phyloP scores from a whole-genome alignment of 1,140 invertebrate genomes.

The Rhyacophila brunnea region DNA sequence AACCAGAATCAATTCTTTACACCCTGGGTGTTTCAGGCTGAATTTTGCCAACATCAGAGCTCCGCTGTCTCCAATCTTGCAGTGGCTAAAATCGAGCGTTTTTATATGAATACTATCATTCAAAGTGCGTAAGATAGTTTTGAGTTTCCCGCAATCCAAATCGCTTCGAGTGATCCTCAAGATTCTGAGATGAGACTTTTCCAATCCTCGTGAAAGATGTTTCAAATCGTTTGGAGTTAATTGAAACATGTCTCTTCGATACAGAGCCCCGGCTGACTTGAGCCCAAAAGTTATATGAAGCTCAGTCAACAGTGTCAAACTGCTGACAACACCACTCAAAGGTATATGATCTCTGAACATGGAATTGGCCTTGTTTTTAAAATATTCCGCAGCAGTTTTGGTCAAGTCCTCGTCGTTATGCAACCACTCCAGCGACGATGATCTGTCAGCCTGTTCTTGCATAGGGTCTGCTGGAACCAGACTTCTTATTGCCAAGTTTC shows the following conservation, averaged over 20 bases:
- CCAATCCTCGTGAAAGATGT: constrained; percentile 2
- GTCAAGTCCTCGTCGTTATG: background rate
- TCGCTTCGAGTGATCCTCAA: constrained; percentile 51
- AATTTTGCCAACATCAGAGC: constrained; percentile 47
- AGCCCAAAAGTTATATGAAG: constrained; percentile 22
- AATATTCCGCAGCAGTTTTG: background rate
- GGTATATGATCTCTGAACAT: constrained; percentile 25
- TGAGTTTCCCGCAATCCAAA: constrained; percentile 50
- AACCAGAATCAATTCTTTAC: constrained; percentile 45
- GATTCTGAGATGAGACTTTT: background rate
- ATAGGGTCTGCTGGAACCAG: constrained; percentile 15
- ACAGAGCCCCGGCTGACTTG: constrained; percentile 1
- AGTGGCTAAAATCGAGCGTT: constrained; percentile 53
- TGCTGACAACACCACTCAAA: constrained; percentile 26
- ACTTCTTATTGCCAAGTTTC: constrained; percentile 7
- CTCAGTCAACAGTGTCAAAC: constrained; percentile 20
- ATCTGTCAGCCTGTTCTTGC: background rate
- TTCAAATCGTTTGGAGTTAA: constrained; percentile 17
- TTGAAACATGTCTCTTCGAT: constrained; percentile 13
- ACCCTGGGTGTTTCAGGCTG: constrained; percentile 44
- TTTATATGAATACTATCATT: constrained; percentile 39
- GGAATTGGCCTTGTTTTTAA: background rate
- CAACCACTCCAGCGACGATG: background rate
- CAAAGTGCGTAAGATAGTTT: constrained; percentile 41
- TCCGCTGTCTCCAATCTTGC: constrained; percentile 50